A percentile compares a stretch with the other conserved stretches of the same genome.
Evolutionary conservation across 2,113 vertebrate species (phyloP).

Genomic region (Oenanthe melanoleuca): DNA sequence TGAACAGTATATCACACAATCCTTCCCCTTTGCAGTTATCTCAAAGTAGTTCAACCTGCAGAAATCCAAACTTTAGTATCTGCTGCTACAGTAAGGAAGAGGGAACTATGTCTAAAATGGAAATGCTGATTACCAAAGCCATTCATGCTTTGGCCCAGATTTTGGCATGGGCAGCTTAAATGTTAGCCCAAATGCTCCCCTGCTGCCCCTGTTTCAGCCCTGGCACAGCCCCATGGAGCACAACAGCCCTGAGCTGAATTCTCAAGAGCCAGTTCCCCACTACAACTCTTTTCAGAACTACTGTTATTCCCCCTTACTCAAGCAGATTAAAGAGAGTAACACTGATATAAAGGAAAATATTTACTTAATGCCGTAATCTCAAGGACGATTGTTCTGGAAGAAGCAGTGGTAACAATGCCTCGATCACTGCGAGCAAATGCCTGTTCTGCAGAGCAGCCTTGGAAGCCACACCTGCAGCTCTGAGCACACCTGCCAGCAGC

Average conservation of each 20-base stretch:
- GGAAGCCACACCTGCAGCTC: not conserved
- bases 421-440: not conserved
- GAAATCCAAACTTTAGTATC: not conserved
- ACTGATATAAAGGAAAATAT: not conserved
- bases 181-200: not conserved
- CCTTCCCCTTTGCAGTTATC: not conserved
- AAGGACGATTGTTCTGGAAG: not conserved
- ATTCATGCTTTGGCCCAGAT: not conserved
- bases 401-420: not conserved
- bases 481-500: not conserved
- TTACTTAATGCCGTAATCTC: not conserved
- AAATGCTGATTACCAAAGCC: not conserved
- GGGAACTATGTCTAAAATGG: not conserved
- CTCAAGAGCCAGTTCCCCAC: not conserved
- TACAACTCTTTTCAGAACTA: not conserved
- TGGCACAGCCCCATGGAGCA: rapidly evolving
- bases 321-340: not conserved
- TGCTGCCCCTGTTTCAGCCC: not conserved
- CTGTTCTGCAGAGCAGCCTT: not conserved
- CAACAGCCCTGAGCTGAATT: rapidly evolving
- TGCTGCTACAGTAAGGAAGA: not conserved
- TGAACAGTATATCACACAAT: not conserved
- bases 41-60: not conserved
- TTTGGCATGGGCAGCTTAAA: not conserved
- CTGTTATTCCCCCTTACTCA: not conserved